These are phyloP conservation scores for Chitala chitala DNA, from an alignment of 2,113 vertebrate species.

Conservation along the genomic window DNA sequence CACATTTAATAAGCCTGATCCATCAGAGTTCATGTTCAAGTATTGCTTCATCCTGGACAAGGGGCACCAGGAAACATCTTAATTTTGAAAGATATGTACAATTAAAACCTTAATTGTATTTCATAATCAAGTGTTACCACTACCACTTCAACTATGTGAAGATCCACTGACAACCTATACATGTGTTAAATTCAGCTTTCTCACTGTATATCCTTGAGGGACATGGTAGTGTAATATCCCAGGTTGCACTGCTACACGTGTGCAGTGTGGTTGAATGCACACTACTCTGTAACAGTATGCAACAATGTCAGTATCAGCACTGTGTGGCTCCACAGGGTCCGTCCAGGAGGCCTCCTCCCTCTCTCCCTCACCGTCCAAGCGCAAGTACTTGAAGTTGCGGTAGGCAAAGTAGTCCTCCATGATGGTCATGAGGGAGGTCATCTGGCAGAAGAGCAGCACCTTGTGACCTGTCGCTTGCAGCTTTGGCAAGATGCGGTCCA, in stretches of 20 bases:
- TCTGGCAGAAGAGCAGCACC: slow-evolving; percentile 98
- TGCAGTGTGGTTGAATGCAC: too few species aligned
- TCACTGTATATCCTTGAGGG: background rate
- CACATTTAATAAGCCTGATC: too few species aligned
- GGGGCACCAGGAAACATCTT: too few species aligned
- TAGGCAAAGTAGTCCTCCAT: slow-evolving; percentile 98
- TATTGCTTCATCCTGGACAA: too few species aligned
- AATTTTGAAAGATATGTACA: too few species aligned
- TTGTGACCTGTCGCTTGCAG: slow-evolving; percentile 89
- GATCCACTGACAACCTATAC: background rate
- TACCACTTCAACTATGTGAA: background rate
- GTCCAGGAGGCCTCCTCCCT: background rate
- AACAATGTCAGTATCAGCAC: background rate
- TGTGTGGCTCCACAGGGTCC: background rate
- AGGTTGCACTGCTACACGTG: too few species aligned
- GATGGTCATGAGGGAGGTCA: slow-evolving; percentile 98
- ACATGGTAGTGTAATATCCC: background rate
- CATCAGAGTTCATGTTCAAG: too few species aligned
- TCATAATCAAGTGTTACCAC: too few species aligned
- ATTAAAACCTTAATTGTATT: too few species aligned
- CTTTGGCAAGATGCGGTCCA: slow-evolving; percentile 92
- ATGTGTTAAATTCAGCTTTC: background rate
- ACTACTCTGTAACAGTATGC: too few species aligned
- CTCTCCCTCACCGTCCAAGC: slow-evolving; percentile 81
- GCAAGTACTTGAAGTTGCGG: slow-evolving; percentile 91